Base-by-base conservation (phyloP, 2,113 vertebrate species). In the Cynocephalus volans region DNA sequence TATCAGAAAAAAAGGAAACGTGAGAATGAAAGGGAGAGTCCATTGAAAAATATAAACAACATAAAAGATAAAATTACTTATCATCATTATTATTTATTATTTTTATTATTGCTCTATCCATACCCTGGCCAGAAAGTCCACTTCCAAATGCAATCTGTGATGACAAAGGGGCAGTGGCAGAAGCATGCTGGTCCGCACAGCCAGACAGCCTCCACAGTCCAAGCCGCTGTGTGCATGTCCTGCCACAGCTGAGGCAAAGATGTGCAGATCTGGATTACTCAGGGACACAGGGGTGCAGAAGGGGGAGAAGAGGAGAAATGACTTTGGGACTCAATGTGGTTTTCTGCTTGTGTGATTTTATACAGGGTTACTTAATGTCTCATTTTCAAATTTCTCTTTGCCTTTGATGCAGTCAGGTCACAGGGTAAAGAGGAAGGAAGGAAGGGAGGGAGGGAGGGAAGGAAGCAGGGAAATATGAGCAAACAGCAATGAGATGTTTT, bases 171-270 rank as follows among this genome's bases (percentile, higher is more conserved):
- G 8, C 85, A 10, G 8, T 19, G 3, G 18, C 18, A 36, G 65
- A 70, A 60, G 36, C 5, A 0, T 21, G 76, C 41, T 26, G 14
- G 64, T 41, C 15, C 1, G 50, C 10, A 4, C 1, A 26, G 12
- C 5, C 54, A 24, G 1, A 15, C 31, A 52, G 13, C 4, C 9
- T 28, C 50, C 0, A 0, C 31, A 2, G 14, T 13, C 5, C 3
- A 11, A 83, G 36, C 26, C 8, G 1, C 21, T 10, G 26, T 19
- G 6, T 6, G 3, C 76, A 26, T 0, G 1, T 6, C 33, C 52
- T 33, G 23, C 6, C 33, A 17, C 13, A 31, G 31, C 11, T 15
- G 4, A 19, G 21, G 69, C 1, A 1, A 23, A 72, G 7, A 31
- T 14, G 33, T 67, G 28, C 6, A 15, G 23, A 13, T 36, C 9